These are phyloP conservation scores for Pangasius macronema DNA, from an alignment of 2,797 vertebrate species.

Conservation along the genomic window DNA sequence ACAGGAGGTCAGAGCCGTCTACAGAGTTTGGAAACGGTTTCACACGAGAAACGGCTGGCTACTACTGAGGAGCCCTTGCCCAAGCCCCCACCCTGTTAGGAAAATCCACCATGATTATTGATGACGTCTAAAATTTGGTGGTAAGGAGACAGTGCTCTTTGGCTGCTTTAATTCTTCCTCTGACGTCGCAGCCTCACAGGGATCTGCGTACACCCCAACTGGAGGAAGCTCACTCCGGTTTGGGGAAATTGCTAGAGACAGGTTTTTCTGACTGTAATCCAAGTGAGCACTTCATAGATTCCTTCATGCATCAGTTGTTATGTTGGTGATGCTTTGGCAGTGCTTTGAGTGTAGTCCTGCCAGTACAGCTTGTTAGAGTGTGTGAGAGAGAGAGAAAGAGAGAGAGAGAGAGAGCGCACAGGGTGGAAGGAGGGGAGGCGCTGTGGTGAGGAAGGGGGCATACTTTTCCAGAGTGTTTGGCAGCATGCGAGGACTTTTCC, in stretches of 20 bases:
- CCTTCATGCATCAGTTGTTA: conserved; percentile 32
- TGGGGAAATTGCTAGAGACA: not conserved
- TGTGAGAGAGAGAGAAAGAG: conserved; percentile 16
- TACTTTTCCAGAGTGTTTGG: conserved; percentile 61
- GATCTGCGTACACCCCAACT: not conserved
- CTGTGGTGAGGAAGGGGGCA: conserved; percentile 20
- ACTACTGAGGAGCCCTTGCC: not conserved
- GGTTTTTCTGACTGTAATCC: conserved; percentile 10
- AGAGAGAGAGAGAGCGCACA: conserved; percentile 5
- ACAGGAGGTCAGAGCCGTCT: not conserved
- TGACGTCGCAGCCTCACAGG: not conserved
- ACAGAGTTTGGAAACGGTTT: not conserved
- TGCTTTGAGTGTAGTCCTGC: not conserved
- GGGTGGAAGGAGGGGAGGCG: not conserved
- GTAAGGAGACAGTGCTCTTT: conserved; percentile 3
- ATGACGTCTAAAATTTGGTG: conserved; percentile 17
- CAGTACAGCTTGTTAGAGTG: conserved; percentile 1
- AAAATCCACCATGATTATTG: not conserved
- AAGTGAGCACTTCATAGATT: conserved; percentile 24
- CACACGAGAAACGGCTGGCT: not conserved
- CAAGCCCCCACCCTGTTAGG: not conserved
- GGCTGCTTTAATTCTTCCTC: not conserved
- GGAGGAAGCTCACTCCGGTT: not conserved
- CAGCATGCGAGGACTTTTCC: conserved; percentile 59
- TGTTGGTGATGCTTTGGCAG: conserved; percentile 17